These are phyloP conservation scores for Dasyurus viverrinus DNA, from an alignment of 2,113 vertebrate genomes.

Conservation along the genomic window DNA sequence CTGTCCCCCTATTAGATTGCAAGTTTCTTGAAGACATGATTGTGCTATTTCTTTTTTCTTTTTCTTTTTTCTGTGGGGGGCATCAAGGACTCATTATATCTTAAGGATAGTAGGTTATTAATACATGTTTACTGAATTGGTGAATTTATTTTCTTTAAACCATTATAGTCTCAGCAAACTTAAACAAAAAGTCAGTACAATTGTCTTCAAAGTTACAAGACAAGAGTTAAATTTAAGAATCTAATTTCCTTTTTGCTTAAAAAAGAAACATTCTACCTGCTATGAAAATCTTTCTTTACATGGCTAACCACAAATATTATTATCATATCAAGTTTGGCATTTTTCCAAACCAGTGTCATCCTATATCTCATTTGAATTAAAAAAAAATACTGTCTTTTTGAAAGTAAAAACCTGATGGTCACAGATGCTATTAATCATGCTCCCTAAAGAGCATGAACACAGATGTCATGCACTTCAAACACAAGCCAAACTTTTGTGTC, in stretches of 20 bases:
- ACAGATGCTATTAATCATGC: neutral
- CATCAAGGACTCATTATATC: neutral
- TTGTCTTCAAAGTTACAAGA: neutral
- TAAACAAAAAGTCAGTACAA: neutral
- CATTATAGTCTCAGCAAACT: neutral
- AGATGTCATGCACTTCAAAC: neutral
- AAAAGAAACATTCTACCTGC: neutral
- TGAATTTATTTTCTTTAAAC: neutral
- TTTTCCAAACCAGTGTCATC: conserved; percentile 24
- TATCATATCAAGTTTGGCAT: neutral
- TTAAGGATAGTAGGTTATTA: neutral
- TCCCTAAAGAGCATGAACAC: conserved; percentile 11
- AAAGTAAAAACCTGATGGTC: neutral
- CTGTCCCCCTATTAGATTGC: neutral
- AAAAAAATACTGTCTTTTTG: conserved; percentile 35
- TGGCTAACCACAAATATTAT: neutral
- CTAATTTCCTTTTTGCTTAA: neutral
- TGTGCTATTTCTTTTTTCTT: neutral
- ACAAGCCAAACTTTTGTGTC: neutral
- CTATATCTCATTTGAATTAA: conserved; percentile 6
- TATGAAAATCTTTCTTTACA: neutral
- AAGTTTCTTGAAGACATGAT: neutral
- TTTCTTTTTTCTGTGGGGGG: neutral
- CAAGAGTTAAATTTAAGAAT: neutral
- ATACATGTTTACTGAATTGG: neutral